These are phyloP conservation scores for Aspidiotus destructor DNA, from an alignment of 2,888 invertebrate species.

Conservation along the genomic window DNA sequence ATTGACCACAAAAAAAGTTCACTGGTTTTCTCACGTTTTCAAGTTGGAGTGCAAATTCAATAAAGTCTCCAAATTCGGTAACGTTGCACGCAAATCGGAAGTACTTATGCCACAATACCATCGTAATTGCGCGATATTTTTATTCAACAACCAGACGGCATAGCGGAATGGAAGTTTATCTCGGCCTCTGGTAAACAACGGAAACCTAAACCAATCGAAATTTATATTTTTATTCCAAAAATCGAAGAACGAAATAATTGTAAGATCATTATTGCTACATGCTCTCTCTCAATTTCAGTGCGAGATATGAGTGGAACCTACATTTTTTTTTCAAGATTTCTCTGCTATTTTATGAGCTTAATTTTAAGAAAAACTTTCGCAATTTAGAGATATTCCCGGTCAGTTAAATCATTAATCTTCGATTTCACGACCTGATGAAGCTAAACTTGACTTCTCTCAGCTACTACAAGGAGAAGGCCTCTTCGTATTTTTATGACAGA, in stretches of 20 bases:
- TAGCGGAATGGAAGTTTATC: conserved; percentile 74
- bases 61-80: conserved; percentile 60
- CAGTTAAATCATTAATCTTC: too few species aligned
- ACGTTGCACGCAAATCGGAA: conserved; percentile 62
- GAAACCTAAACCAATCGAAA: conserved; percentile 55
- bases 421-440: too few species aligned
- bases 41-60: conserved; percentile 44
- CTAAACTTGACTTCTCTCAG: too few species aligned
- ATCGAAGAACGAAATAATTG: conserved; percentile 6
- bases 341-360: too few species aligned
- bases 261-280: too few species aligned
- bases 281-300: background rate
- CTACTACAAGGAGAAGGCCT: too few species aligned
- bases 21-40: conserved; percentile 14
- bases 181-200: conserved; percentile 67
- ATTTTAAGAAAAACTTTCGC: too few species aligned
- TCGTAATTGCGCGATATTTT: conserved; percentile 83
- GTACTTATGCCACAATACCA: conserved; percentile 66
- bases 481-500: too few species aligned
- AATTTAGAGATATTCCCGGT: too few species aligned
- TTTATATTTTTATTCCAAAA: background rate
- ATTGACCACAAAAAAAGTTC: background rate
- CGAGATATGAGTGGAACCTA: background rate
- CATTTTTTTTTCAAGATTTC: too few species aligned
- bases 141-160: conserved; percentile 83